Percentiles rank a stretch among this genome's conserved stretches.
These are phyloP conservation scores for Tiaroga cobitis DNA, from an alignment of 2,797 vertebrate species.

Conservation along the genomic window DNA sequence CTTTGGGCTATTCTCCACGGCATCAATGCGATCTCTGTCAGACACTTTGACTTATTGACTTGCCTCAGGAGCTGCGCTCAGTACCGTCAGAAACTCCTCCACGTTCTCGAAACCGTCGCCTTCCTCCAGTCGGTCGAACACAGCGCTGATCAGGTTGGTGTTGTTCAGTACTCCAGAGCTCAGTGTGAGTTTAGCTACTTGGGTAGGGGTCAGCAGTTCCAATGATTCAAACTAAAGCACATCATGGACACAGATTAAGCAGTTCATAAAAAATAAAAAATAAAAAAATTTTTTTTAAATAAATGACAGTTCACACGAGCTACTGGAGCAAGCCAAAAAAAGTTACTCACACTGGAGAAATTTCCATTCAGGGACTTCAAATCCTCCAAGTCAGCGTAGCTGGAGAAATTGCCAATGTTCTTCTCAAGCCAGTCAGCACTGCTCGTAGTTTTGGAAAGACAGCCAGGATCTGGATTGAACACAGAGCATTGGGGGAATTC, in stretches of 20 bases:
- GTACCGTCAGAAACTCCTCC: slow-evolving; percentile 52
- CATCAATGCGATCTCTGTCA: not conserved
- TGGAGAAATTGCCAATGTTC: not conserved
- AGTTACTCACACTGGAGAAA: not conserved
- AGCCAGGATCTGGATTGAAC: not conserved
- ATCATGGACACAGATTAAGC: not conserved
- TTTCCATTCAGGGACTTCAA: not conserved
- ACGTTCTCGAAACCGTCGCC: slow-evolving; percentile 61
- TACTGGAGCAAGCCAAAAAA: not conserved
- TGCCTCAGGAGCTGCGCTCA: too few relatives aligned
- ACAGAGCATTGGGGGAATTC: not conserved
- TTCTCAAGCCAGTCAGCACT: not conserved
- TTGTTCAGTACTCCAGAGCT: slow-evolving; percentile 47
- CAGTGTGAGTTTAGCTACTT: slow-evolving; percentile 43
- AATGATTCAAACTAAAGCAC: slow-evolving; percentile 41
- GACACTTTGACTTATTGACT: not conserved
- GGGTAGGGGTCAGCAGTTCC: slow-evolving; percentile 36
- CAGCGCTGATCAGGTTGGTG: slow-evolving; percentile 43
- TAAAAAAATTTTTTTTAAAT: too few relatives aligned
- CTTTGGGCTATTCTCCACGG: not conserved
- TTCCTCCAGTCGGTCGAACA: slow-evolving; percentile 60
- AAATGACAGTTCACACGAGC: not conserved
- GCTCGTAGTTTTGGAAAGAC: not conserved
- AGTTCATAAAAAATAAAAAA: not conserved
- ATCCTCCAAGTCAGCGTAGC: not conserved